Evolutionary conservation across 1,140 invertebrate species (phyloP).

Genomic region (Callitettix versicolor): DNA sequence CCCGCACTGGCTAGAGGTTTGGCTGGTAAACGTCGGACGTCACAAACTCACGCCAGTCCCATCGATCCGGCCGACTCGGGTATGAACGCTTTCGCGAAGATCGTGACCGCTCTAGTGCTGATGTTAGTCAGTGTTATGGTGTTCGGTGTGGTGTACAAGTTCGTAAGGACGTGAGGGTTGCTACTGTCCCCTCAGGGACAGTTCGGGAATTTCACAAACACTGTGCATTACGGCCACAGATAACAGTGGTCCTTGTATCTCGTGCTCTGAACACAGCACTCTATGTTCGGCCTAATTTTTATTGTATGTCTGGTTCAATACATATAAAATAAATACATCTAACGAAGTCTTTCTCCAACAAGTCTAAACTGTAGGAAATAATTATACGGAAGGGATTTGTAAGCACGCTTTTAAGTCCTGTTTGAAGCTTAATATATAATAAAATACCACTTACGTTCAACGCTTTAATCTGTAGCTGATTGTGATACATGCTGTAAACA

Average conservation of each 20-base stretch:
- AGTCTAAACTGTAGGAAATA: background rate
- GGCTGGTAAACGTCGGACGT: constrained; percentile 46
- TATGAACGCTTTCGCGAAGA: constrained; percentile 26
- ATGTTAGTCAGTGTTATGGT: constrained; percentile 60
- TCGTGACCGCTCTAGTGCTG: constrained; percentile 53
- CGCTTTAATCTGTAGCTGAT: too few species aligned
- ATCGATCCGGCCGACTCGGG: constrained; percentile 38
- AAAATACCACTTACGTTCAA: too few species aligned
- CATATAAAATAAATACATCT: background rate
- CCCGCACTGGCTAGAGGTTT: constrained; percentile 57
- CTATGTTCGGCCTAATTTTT: background rate
- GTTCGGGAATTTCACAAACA: background rate
- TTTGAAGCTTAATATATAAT: too few species aligned
- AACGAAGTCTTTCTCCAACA: background rate
- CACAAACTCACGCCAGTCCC: constrained; percentile 34
- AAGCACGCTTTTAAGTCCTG: too few species aligned
- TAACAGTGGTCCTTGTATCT: background rate
- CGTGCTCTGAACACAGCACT: background rate
- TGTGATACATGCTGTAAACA: too few species aligned
- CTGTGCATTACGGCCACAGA: background rate
- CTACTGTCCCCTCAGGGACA: constrained; percentile 42
- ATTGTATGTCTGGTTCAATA: background rate
- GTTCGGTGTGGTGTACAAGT: constrained; percentile 64
- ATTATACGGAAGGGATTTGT: too few species aligned
- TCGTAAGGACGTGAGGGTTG: constrained; percentile 63